phyloP scores from a whole-genome alignment of 2,888 invertebrate species.

The Cheilosia variabilis region DNA sequence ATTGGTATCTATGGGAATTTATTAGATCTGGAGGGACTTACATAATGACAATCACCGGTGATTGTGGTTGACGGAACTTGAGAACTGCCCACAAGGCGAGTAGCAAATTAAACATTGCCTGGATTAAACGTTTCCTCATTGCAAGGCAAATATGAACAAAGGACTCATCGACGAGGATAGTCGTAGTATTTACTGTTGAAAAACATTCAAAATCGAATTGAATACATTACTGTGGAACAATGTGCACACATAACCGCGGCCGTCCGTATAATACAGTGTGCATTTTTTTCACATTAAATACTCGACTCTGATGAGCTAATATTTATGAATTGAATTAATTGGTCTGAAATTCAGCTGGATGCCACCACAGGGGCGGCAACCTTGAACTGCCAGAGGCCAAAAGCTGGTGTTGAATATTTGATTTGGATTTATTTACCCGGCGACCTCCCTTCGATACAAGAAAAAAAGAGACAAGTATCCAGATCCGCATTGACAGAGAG shows the following conservation, averaged over 20 bases:
- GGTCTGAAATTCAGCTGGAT: constrained; percentile 16
- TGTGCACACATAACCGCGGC: background rate
- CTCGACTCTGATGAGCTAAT: constrained; percentile 43
- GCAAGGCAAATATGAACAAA: too few species aligned
- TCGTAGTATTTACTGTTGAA: too few species aligned
- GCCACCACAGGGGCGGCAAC: constrained; percentile 22
- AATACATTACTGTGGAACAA: background rate
- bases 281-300: constrained; percentile 25
- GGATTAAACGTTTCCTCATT: too few species aligned
- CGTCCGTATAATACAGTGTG: background rate
- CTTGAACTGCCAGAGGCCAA: constrained; percentile 32
- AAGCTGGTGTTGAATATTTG: constrained; percentile 43
- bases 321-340: constrained; percentile 71
- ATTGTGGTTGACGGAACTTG: too few species aligned
- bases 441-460: constrained; percentile 13
- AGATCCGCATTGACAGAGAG: constrained; percentile 38
- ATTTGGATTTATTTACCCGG: constrained; percentile 45
- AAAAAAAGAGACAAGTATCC: constrained; percentile 4
- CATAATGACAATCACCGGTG: too few species aligned
- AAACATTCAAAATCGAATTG: background rate
- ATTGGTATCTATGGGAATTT: too few species aligned
- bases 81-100: too few species aligned
- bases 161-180: too few species aligned
- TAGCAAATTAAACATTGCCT: too few species aligned
- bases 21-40: too few species aligned